These are phyloP conservation scores for Candidula unifasciata DNA, from an alignment of 2,888 invertebrate species.

Conservation along the genomic window DNA sequence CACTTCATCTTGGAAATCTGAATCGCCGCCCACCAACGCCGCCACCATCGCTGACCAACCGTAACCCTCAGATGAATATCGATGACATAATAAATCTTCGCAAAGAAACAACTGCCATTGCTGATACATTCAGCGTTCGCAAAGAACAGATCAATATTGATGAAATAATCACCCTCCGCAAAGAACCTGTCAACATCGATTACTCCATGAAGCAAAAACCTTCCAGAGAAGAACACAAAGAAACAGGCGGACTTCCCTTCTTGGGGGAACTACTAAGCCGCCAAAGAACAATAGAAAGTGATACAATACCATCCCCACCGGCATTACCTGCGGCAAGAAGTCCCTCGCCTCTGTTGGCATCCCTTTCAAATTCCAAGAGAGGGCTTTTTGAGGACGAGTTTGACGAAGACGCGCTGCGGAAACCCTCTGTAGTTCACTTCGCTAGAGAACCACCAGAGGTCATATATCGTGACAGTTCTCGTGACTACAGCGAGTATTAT, in stretches of 20 bases:
- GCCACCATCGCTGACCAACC: constrained; percentile 38
- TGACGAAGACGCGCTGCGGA: not conserved
- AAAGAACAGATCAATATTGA: constrained; percentile 20
- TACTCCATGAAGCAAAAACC: not conserved
- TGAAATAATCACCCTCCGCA: constrained; percentile 30
- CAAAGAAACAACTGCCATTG: not conserved
- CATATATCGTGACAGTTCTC: constrained; percentile 39
- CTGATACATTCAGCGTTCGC: no score
- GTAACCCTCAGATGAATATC: constrained; percentile 14
- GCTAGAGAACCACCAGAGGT: constrained; percentile 53
- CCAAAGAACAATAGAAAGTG: constrained; percentile 39
- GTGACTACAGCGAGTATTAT: not conserved
- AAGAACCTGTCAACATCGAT: not conserved
- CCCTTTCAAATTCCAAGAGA: not conserved
- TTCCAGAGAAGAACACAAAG: not conserved
- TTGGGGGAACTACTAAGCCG: constrained; percentile 53
- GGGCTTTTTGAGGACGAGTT: not conserved
- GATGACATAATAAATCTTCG: constrained; percentile 45
- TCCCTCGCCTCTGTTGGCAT: not conserved
- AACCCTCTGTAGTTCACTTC: constrained; percentile 49
- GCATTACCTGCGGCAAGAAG: not conserved
- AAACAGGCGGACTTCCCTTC: constrained; percentile 37
- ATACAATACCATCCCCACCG: not conserved
- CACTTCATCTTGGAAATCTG: not conserved
- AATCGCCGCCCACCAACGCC: constrained; percentile 47